Percentiles rank a stretch among this genome's conserved stretches.
phyloP scores from a whole-genome alignment of 2,888 invertebrate species.

The Sphecodes monilicornis region DNA sequence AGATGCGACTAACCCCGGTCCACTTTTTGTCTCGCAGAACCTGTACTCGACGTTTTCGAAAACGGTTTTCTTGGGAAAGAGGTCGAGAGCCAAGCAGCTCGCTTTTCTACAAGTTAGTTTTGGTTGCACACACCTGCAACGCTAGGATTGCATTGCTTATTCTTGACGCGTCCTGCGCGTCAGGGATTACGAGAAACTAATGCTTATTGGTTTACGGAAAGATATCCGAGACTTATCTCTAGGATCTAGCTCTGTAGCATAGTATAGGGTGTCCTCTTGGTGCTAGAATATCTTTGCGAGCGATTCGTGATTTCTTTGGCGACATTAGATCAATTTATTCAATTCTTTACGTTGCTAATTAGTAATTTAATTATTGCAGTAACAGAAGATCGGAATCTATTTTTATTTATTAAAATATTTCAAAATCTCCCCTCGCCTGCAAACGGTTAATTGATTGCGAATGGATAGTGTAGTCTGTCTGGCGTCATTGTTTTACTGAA shows the following conservation, averaged over 20 bases:
- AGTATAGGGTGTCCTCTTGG: background rate
- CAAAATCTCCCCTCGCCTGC: too few relatives aligned
- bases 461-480: too few relatives aligned
- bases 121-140: background rate
- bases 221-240: background rate
- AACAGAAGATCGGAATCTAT: too few relatives aligned
- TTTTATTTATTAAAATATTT: too few relatives aligned
- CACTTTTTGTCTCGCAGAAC: background rate
- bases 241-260: background rate
- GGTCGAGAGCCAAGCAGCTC: background rate
- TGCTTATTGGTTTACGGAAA: background rate
- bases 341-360: too few relatives aligned
- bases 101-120: background rate
- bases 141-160: background rate
- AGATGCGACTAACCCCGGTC: too few relatives aligned
- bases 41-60: background rate
- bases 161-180: background rate
- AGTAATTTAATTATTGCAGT: too few relatives aligned
- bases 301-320: too few relatives aligned
- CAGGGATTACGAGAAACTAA: background rate
- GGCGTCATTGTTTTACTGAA: too few relatives aligned
- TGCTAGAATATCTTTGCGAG: background rate
- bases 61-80: background rate
- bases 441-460: too few relatives aligned
- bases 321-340: too few relatives aligned